A percentile compares a stretch with the other conserved stretches of the same genome.
These are phyloP conservation scores for Baronia brevicornis DNA, from an alignment of 2,888 invertebrate species.

Conservation along the genomic window DNA sequence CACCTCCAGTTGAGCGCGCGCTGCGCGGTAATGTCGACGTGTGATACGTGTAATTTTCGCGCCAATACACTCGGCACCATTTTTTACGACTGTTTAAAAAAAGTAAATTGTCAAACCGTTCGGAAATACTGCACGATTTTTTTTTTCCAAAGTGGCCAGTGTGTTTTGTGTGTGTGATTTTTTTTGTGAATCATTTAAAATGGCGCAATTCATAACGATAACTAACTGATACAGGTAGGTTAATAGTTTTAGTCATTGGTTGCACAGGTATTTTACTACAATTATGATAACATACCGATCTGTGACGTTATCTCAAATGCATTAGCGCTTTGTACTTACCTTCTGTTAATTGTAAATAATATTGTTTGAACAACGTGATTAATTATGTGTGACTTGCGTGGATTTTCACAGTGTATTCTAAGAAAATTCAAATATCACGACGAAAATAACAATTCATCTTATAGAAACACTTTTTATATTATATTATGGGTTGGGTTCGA, in stretches of 20 bases:
- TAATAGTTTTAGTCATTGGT: slow-evolving; percentile 26
- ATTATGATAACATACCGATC: slow-evolving; percentile 11
- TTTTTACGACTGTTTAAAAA: slow-evolving; percentile 26
- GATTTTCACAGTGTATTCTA: too few relatives aligned
- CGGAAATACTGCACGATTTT: slow-evolving; percentile 26
- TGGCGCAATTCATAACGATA: slow-evolving; percentile 5
- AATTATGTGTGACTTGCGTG: too few relatives aligned
- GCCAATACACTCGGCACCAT: slow-evolving; percentile 9
- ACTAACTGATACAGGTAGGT: slow-evolving; percentile 28
- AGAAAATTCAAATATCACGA: too few relatives aligned
- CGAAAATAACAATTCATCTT: too few relatives aligned
- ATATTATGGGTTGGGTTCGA: too few relatives aligned
- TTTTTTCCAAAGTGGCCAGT: slow-evolving; percentile 3
- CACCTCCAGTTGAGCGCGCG: slow-evolving; percentile 49
- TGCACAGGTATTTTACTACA: slow-evolving; percentile 4
- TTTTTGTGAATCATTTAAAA: too few relatives aligned
- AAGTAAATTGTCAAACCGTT: too few relatives aligned
- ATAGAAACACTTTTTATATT: too few relatives aligned
- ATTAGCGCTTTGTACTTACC: slow-evolving; percentile 1
- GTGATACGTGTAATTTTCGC: slow-evolving; percentile 30
- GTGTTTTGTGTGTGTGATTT: slow-evolving; percentile 4
- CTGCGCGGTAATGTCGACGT: slow-evolving; percentile 36
- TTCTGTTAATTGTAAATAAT: background rate
- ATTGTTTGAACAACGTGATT: slow-evolving; percentile 1
- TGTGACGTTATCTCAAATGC: slow-evolving; percentile 7